Base-by-base conservation (phyloP, 2,797 vertebrate species). In the Sciaenops ocellatus region DNA sequence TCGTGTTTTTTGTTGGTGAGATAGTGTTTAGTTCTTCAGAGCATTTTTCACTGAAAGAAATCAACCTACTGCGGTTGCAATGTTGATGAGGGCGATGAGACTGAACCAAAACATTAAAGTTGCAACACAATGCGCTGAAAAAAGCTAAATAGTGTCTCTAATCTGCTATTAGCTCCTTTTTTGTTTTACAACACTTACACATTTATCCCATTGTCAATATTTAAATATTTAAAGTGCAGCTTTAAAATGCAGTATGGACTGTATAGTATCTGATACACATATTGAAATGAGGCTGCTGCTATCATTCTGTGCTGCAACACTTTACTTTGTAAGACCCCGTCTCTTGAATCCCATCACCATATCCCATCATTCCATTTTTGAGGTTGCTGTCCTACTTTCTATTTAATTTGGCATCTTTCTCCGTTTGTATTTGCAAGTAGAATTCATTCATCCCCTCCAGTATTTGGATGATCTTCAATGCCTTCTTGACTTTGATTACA, bases 401-500 rank as follows among this genome's bases (percentile, higher is more conserved):
- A 50, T 61, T 72, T 24, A 3, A 50, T 66, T 48, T 62, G 4
- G 30, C 28, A 22, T 6, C 5, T 47, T 12, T 24, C 34, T 30
- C 3, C 0, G 60, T 72, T 54, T 66, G 24, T 51, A 26, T 73
- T 69, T 60, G 15, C 47, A 55, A 18, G 8, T 17, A 7, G 44
- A 63, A 56, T 54, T 59, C 6, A 38, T 64, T 65, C 11, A 46
- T 52, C 50, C 48, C 55, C 51, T 28, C 38, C 69, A 51, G 26
- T 69, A 22, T 8, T 12, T 22, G 4, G 16, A 16, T 6, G 38
- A 60, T 72, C 55, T 61, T 46, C 38, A 61, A 0, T 61, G n/a
- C 17, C 30, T 38, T 65, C 28, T 41, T 61, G 56, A 64, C 10
- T 70, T 28, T 56, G 41, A 79, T 78, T 15, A 64, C 34, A 48